A percentile compares a stretch with the other conserved stretches of the same genome.
phyloP scores from a whole-genome alignment of 2,797 vertebrate species.

The Naso thynnoides region DNA sequence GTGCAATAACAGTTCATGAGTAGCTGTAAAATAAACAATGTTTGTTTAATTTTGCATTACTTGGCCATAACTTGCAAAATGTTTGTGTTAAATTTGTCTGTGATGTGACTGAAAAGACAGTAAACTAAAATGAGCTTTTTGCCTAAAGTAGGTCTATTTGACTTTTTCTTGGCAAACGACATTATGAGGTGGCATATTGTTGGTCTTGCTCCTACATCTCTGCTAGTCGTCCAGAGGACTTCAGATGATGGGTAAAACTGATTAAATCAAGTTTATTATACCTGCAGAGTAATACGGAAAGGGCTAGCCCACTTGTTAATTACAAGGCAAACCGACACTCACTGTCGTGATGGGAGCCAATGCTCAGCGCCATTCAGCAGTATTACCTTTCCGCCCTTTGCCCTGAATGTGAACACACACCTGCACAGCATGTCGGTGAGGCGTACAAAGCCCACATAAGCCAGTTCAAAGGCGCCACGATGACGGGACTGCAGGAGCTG shows the following conservation, averaged over 20 bases:
- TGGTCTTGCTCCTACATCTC: neutral
- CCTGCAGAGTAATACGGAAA: slow-evolving; percentile 38
- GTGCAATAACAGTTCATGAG: neutral
- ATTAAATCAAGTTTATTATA: slow-evolving; percentile 42
- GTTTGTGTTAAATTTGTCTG: neutral
- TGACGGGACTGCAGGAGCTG: slow-evolving; percentile 97
- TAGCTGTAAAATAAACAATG: neutral
- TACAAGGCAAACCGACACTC: slow-evolving; percentile 43
- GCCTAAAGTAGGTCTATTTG: neutral
- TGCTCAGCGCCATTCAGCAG: slow-evolving; percentile 36
- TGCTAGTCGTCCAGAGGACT: slow-evolving; percentile 4
- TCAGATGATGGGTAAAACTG: slow-evolving; percentile 35
- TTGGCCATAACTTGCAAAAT: neutral
- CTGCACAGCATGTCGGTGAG: slow-evolving; percentile 95
- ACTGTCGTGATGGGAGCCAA: slow-evolving; percentile 26
- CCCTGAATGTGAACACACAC: slow-evolving; percentile 75
- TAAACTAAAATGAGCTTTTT: neutral
- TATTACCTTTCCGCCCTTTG: slow-evolving; percentile 58
- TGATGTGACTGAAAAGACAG: neutral
- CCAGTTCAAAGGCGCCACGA: slow-evolving; percentile 96
- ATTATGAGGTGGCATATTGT: neutral
- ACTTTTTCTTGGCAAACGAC: too few species aligned
- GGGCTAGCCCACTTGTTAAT: slow-evolving; percentile 22
- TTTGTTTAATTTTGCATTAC: neutral
- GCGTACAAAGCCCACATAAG: slow-evolving; percentile 95